Conservation (phyloP, 2,888 invertebrate species). For the Podabrus alpinus region DNA sequence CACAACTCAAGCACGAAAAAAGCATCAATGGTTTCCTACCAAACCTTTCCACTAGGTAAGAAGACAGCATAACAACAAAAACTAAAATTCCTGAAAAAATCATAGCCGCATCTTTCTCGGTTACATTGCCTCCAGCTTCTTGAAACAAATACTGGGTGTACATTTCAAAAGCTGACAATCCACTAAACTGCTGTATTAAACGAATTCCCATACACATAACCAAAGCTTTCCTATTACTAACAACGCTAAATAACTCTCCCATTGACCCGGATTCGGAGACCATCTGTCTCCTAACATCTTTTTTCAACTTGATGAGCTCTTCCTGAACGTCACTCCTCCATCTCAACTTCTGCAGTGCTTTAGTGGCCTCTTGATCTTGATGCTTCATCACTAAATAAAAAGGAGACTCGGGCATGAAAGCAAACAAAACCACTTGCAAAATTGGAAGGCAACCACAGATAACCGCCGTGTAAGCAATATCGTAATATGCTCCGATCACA, state of each 20-base stretch:
- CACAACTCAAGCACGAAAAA: slow-evolving; percentile 36
- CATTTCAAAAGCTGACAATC: slow-evolving; percentile 38
- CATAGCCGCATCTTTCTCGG: slow-evolving; percentile 42
- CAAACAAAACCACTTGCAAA: neutral
- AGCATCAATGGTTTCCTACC: slow-evolving; percentile 40
- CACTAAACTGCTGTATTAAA: slow-evolving; percentile 42
- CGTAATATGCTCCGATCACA: slow-evolving; percentile 55
- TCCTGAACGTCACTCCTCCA: slow-evolving; percentile 39
- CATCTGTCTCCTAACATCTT: slow-evolving; percentile 42
- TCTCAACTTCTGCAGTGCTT: slow-evolving; percentile 37
- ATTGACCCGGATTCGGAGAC: slow-evolving; percentile 44
- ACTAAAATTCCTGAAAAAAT: slow-evolving; percentile 37
- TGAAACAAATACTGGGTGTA: slow-evolving; percentile 44
- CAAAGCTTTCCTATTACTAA: slow-evolving; percentile 43
- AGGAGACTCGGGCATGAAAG: slow-evolving; percentile 64
- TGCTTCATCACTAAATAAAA: slow-evolving; percentile 25
- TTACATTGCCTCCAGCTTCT: slow-evolving; percentile 41
- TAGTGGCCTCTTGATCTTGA: slow-evolving; percentile 38
- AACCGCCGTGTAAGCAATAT: slow-evolving; percentile 1
- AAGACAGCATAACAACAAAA: slow-evolving; percentile 25
- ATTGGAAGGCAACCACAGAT: neutral
- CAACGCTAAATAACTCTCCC: slow-evolving; percentile 41
- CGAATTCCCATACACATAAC: slow-evolving; percentile 41
- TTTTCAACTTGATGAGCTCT: slow-evolving; percentile 38
- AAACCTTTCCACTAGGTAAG: slow-evolving; percentile 37